Evolutionary conservation across 2,113 vertebrate genomes (phyloP), one percentile per base, ranked within the genome.

Genomic region (Calyptommatus sinebrachiatus): DNA sequence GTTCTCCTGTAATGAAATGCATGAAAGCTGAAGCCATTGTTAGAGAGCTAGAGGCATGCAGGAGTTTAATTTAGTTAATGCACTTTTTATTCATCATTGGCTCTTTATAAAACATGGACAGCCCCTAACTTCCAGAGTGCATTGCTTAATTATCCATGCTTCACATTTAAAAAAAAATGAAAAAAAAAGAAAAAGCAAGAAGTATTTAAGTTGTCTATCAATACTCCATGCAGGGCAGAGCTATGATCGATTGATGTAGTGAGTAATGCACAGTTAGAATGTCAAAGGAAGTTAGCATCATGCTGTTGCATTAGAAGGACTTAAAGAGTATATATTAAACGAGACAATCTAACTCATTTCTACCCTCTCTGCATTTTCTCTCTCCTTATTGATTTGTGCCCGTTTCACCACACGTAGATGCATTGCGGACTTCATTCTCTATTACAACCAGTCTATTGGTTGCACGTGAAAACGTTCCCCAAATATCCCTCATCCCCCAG

Each of bases 21-120:
- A 93, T 86, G 88, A 86, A 71, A 88, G 83, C 73, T 82, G 85
- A 45, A 80, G 82, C 90, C 81, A 85, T 82, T 86, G 82, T 83
- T 85, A 84, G 88, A 90, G 86, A 90, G 76, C 88, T 78, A 86
- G 63, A 86, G 90, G 89, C 90, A 88, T 50, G 73, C 71, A 24
- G 72, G 85, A 87, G 87, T 93, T 95, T 92, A 91, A 94, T 94
- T 93, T 91, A 79, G 85, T 92, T 94, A 95, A 93, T 92, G 93
- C 76, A 94, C 88, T 93, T 93, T 92, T 92, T 91, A 92, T 91
- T 94, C 91, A 91, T 94, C 92, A 93, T 71, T 88, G 92, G 88
- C 79, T 80, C 84, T 93, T 88, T 78, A 78, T 77, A 70, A 90
- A 91, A 92, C 89, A 81, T 85, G 86, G 86, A 60, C 50, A 69